Percentiles rank a stretch among this genome's conserved stretches.
Conservation (phyloP, 2,113 vertebrate species). For the Odocoileus virginianus region DNA sequence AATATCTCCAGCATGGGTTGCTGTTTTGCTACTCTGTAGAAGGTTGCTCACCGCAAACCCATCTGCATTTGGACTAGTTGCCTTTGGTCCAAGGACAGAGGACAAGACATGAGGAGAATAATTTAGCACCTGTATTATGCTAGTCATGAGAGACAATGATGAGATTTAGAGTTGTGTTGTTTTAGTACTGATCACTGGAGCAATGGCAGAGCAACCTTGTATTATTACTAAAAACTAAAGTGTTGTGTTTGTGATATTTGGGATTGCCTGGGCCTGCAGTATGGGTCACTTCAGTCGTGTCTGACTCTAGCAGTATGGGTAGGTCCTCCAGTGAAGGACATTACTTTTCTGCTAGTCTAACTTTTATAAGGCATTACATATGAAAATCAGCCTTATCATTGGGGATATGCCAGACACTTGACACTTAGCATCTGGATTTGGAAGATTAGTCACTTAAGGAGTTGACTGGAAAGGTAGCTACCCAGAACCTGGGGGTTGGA, state of each 20-base stretch:
- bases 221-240: background rate
- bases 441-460: background rate
- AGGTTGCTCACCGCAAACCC: background rate
- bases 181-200: background rate
- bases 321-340: background rate
- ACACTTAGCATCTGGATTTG: background rate
- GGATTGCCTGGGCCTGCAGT: background rate
- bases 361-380: background rate
- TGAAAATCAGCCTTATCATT: background rate
- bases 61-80: background rate
- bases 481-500: rapidly evolving
- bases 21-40: background rate
- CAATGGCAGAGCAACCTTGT: background rate
- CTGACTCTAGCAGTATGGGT: background rate
- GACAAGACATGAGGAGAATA: background rate
- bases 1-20: background rate
- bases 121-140: background rate
- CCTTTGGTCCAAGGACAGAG: background rate
- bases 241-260: background rate
- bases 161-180: background rate
- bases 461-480: background rate
- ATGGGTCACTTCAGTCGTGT: too few relatives aligned
- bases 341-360: background rate
- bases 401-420: background rate
- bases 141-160: background rate